Evolutionary conservation across 2,888 invertebrate species (phyloP).

Genomic region (Pseudolycoriella hygida): DNA sequence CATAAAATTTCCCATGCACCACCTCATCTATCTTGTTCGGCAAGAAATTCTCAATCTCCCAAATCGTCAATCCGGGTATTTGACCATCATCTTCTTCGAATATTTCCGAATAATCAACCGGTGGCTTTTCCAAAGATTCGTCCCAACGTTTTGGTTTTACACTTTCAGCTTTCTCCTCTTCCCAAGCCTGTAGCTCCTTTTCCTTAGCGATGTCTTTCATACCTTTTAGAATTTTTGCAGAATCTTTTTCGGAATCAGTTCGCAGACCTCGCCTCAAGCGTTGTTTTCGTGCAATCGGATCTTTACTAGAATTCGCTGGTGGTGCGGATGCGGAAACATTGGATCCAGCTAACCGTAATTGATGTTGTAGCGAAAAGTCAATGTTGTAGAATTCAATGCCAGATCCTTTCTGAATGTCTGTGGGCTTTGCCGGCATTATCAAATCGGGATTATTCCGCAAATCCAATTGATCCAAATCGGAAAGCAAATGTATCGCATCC

Average conservation of each 20-base stretch:
- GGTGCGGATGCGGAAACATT: slow-evolving; percentile 60
- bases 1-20: slow-evolving; percentile 94
- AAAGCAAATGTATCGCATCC: slow-evolving; percentile 88
- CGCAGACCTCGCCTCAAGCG: slow-evolving; percentile 66
- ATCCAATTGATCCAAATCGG: slow-evolving; percentile 77
- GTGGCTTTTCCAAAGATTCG: slow-evolving; percentile 85
- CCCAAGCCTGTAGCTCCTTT: slow-evolving; percentile 49
- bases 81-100: slow-evolving; percentile 93
- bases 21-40: slow-evolving; percentile 89
- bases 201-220: slow-evolving; percentile 50
- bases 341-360: slow-evolving; percentile 81
- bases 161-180: slow-evolving; percentile 40
- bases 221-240: slow-evolving; percentile 73
- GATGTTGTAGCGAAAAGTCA: slow-evolving; percentile 93
- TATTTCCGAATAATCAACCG: slow-evolving; percentile 91
- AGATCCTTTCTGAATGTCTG: slow-evolving; percentile 55
- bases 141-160: slow-evolving; percentile 88
- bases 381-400: slow-evolving; percentile 94
- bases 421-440: slow-evolving; percentile 94
- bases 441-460: slow-evolving; percentile 85
- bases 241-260: slow-evolving; percentile 69
- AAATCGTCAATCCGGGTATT: slow-evolving; percentile 77
- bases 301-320: slow-evolving; percentile 50
- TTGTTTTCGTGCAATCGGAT: slow-evolving; percentile 89
- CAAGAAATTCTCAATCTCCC: slow-evolving; percentile 99